Conservation (phyloP, 1,140 invertebrate species). For the Drosophila miranda region DNA sequence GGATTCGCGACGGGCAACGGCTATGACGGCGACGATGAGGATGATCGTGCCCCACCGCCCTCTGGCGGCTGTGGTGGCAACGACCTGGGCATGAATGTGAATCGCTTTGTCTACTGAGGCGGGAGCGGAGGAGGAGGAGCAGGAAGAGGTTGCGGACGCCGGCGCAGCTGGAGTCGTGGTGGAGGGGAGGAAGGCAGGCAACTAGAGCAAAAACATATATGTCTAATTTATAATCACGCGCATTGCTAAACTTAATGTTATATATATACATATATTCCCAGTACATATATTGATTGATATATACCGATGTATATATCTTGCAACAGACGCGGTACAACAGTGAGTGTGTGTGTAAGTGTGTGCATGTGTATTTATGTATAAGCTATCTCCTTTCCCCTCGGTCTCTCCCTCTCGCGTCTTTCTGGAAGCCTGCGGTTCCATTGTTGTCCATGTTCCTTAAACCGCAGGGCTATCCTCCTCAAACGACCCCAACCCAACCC, state of each 20-base stretch:
- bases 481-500: constrained; percentile 2
- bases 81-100: constrained; percentile 68
- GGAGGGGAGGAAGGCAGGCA: constrained; percentile 6
- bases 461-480: constrained; percentile 1
- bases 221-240: constrained; percentile 44
- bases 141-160: background rate
- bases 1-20: constrained; percentile 36
- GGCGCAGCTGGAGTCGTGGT: constrained; percentile 9
- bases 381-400: constrained; percentile 19
- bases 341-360: constrained; percentile 2
- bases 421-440: background rate
- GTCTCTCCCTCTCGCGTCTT: constrained; percentile 26
- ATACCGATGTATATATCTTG: constrained; percentile 27
- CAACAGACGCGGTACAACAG: constrained; percentile 2
- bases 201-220: constrained; percentile 22
- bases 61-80: constrained; percentile 76
- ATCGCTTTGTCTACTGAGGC: constrained; percentile 75
- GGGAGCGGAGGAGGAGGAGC: constrained; percentile 10
- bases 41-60: constrained; percentile 67
- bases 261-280: constrained; percentile 35
- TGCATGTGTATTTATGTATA: background rate
- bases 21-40: constrained; percentile 65
- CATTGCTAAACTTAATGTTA: constrained; percentile 56
- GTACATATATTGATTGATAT: constrained; percentile 38
- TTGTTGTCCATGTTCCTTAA: constrained; percentile 25